A percentile compares a stretch with the other conserved stretches of the same genome.
These are phyloP conservation scores for Panulirus ornatus DNA, from an alignment of 1,140 invertebrate genomes.

Conservation along the genomic window DNA sequence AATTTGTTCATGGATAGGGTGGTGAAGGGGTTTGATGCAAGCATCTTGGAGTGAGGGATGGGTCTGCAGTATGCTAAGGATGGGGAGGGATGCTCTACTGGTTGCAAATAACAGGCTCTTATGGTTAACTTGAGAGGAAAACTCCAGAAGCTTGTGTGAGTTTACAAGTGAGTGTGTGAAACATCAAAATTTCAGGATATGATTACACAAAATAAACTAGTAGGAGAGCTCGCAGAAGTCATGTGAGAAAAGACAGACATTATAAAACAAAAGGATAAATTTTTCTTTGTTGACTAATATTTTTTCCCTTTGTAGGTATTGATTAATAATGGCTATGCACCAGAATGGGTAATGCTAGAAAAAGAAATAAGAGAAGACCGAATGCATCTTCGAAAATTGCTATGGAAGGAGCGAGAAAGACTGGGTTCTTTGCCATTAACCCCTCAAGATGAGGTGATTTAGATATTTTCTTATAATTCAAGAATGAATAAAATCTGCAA, in stretches of 20 bases:
- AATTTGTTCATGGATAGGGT: neutral
- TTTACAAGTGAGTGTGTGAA: too few relatives aligned
- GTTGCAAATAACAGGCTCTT: too few relatives aligned
- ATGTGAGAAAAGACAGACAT: neutral
- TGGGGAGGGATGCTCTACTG: too few relatives aligned
- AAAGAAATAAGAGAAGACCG: constrained; percentile 88
- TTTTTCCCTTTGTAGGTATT: constrained; percentile 82
- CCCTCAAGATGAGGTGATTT: constrained; percentile 78
- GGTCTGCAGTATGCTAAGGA: too few relatives aligned
- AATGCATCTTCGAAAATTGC: constrained; percentile 76
- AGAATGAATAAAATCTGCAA: neutral
- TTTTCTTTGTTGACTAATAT: too few relatives aligned
- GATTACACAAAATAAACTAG: neutral
- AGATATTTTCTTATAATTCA: neutral
- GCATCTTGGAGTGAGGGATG: too few relatives aligned
- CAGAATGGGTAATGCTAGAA: constrained; percentile 91
- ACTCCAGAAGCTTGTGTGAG: too few relatives aligned
- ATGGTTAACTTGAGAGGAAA: too few relatives aligned
- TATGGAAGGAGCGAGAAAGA: constrained; percentile 81
- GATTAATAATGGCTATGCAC: constrained; percentile 92
- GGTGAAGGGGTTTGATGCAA: neutral
- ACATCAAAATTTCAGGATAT: too few relatives aligned
- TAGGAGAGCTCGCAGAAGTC: neutral
- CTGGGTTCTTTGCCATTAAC: constrained; percentile 83
- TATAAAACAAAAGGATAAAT: neutral